phyloP scores from a whole-genome alignment of 2,113 vertebrate species.

The Ameiurus melas region DNA sequence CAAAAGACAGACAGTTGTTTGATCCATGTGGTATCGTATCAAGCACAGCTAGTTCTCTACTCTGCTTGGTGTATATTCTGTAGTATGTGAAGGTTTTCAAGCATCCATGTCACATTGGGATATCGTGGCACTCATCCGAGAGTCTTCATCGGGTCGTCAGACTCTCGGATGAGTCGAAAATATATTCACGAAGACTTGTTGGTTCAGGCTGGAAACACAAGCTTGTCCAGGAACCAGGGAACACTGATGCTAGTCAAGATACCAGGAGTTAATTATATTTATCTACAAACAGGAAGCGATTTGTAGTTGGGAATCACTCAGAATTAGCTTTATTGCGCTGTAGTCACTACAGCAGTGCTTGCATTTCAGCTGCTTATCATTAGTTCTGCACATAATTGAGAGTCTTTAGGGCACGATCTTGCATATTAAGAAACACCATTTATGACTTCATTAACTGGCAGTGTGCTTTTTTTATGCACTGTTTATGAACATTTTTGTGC shows the following conservation, averaged over 20 bases:
- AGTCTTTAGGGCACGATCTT: background rate
- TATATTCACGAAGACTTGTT: background rate
- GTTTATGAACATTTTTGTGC: background rate
- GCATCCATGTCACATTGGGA: background rate
- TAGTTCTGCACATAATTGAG: background rate
- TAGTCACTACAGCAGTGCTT: background rate
- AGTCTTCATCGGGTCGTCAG: background rate
- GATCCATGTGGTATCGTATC: background rate
- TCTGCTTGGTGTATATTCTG: background rate
- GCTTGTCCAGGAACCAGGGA: background rate
- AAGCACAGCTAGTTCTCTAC: background rate
- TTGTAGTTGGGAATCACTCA: background rate
- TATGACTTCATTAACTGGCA: slow-evolving; percentile 21
- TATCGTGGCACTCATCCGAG: background rate
- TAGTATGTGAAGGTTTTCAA: background rate
- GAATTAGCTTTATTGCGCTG: background rate
- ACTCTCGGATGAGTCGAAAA: background rate
- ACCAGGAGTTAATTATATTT: background rate
- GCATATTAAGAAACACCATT: background rate
- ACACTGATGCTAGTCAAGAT: background rate
- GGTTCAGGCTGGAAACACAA: background rate
- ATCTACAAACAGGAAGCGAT: background rate
- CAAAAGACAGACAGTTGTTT: background rate
- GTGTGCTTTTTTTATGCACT: slow-evolving; percentile 5
- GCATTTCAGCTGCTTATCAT: background rate